Conservation (phyloP, 2,113 vertebrate species). For the Pedetes capensis region DNA sequence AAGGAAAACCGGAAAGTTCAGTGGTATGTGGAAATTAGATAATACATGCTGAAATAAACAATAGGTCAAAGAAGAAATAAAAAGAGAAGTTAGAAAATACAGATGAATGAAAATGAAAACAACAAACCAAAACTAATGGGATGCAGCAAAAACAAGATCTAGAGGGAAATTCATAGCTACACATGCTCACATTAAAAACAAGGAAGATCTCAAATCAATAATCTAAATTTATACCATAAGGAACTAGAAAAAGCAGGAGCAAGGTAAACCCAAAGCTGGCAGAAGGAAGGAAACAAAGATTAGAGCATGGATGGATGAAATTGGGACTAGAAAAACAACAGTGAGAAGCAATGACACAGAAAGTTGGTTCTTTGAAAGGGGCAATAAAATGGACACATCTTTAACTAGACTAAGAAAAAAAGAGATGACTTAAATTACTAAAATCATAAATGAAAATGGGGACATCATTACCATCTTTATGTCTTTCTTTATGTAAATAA, state of each 20-base stretch:
- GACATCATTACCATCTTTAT: no score
- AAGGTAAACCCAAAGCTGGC: neutral
- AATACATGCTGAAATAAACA: neutral
- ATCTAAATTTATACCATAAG: neutral
- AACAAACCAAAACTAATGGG: neutral
- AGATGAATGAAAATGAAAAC: neutral
- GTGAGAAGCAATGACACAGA: neutral
- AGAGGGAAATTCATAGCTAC: neutral
- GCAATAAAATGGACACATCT: neutral
- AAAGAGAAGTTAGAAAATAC: neutral
- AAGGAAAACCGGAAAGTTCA: neutral
- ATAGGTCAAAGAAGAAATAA: neutral
- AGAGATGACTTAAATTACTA: no score
- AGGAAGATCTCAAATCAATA: neutral
- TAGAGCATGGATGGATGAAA: neutral
- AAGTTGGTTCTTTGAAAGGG: neutral
- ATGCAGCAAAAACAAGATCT: neutral
- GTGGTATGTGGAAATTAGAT: neutral
- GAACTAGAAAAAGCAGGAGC: neutral
- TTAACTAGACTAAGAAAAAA: neutral
- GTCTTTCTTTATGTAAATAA: no score
- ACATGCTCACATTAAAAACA: neutral
- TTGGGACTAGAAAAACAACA: neutral
- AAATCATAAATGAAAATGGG: neutral
- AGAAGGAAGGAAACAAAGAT: neutral